Evolutionary conservation across 1,140 invertebrate genomes (phyloP).

Genomic region (Heliconius congener): DNA sequence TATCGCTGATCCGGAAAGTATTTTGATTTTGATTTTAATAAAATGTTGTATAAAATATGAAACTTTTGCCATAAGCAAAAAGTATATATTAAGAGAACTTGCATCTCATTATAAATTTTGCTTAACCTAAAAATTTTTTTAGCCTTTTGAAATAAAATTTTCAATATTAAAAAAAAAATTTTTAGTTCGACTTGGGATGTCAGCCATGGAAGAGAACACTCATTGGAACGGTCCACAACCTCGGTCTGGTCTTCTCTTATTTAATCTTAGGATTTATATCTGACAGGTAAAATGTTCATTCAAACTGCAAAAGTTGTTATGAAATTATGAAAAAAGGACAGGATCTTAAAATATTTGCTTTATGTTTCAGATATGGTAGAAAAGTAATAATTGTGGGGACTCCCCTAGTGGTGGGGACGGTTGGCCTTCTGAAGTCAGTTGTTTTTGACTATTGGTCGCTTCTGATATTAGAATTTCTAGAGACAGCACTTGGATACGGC

Average conservation of each 20-base stretch:
- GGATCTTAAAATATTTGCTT: not conserved
- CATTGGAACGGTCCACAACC: constrained; percentile 86
- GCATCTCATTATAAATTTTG: not conserved
- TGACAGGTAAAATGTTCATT: constrained; percentile 71
- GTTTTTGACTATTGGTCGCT: constrained; percentile 83
- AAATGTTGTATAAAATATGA: no score
- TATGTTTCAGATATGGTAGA: constrained; percentile 80
- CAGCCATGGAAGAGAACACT: constrained; percentile 86
- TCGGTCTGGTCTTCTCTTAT: constrained; percentile 86
- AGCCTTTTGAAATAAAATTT: not conserved
- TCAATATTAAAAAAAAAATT: constrained; percentile 18
- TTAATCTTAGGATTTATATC: constrained; percentile 85
- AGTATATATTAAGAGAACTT: no score
- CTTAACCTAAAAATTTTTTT: not conserved
- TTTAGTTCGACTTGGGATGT: constrained; percentile 73
- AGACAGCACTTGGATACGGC: constrained; percentile 77
- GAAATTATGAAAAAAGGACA: not conserved
- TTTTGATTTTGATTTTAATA: no score
- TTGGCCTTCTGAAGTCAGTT: constrained; percentile 82
- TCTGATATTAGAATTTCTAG: constrained; percentile 81
- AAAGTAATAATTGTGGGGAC: constrained; percentile 72
- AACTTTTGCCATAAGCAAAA: no score
- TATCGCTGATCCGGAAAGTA: no score
- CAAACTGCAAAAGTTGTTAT: not conserved
- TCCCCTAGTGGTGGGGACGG: constrained; percentile 70